A percentile compares a stretch with the other conserved stretches of the same genome.
Conservation (phyloP, 2,888 invertebrate species). For the Sthenelais limicola region DNA sequence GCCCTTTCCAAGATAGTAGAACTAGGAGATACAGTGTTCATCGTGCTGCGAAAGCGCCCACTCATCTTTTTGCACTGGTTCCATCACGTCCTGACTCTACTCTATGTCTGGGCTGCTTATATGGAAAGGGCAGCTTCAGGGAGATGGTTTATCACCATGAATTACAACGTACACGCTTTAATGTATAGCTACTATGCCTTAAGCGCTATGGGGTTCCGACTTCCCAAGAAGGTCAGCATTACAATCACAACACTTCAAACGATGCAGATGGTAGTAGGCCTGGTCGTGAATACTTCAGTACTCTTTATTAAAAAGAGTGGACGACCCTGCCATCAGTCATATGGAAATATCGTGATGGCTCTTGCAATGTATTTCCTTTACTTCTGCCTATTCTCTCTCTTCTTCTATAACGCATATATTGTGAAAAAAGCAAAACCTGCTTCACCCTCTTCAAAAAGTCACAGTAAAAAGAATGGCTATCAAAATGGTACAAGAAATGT, state of each 20-base stretch:
- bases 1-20: conserved; percentile 62
- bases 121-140: conserved; percentile 73
- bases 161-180: conserved; percentile 90
- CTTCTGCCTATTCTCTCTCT: conserved; percentile 65
- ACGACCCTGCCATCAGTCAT: conserved; percentile 48
- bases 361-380: conserved; percentile 66
- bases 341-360: conserved; percentile 54
- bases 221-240: conserved; percentile 69
- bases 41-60: conserved; percentile 89
- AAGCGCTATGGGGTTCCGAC: conserved; percentile 86
- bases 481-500: too few species aligned
- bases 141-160: conserved; percentile 95
- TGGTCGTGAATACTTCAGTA: conserved; percentile 42
- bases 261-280: conserved; percentile 59
- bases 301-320: conserved; percentile 33
- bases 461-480: too few species aligned
- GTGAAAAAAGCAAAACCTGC: background rate
- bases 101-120: conserved; percentile 92
- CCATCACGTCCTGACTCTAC: conserved; percentile 94
- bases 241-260: conserved; percentile 61
- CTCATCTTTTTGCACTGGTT: conserved; percentile 97
- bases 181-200: conserved; percentile 95
- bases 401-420: conserved; percentile 66
- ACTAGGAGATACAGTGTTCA: conserved; percentile 89
- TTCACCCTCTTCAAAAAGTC: too few species aligned